Evolutionary conservation across 2,113 vertebrate genomes (phyloP).

Genomic region (Felis chaus): DNA sequence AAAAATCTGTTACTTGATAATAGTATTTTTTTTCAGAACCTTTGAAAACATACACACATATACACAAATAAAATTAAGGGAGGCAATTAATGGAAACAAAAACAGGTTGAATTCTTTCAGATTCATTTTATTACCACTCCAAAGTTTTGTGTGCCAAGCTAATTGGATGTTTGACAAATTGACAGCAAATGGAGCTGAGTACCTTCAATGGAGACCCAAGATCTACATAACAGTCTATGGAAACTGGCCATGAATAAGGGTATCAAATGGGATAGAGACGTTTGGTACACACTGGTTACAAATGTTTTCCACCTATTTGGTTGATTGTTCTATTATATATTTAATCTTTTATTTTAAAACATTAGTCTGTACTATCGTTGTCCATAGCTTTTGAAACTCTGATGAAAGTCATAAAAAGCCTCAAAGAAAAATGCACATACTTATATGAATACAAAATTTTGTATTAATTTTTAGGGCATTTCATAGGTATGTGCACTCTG

Average conservation of each 20-base stretch:
- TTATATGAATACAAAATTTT: not conserved
- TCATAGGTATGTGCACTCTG: not conserved
- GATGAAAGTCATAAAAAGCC: not conserved
- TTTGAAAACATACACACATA: not conserved
- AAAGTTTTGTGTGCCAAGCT: not conserved
- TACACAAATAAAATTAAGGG: not conserved
- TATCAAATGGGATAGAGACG: not conserved
- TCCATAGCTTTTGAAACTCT: not conserved
- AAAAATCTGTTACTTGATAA: not conserved
- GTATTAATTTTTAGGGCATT: not conserved
- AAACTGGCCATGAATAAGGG: not conserved
- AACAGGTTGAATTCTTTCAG: not conserved
- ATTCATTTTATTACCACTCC: not conserved
- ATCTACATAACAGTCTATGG: not conserved
- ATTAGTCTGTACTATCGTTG: not conserved
- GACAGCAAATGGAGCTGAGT: not conserved
- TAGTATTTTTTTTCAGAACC: not conserved
- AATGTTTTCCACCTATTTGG: not conserved
- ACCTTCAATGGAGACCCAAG: not conserved
- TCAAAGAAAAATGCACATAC: not conserved
- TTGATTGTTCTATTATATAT: not conserved
- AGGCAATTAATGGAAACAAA: not conserved
- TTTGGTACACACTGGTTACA: not conserved
- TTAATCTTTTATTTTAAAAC: constrained; percentile 4
- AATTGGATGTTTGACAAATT: not conserved